Evolutionary conservation across 2,888 invertebrate genomes (phyloP), one percentile per base, ranked within the genome.

Genomic region (Mesorhabditis spiculigera): DNA sequence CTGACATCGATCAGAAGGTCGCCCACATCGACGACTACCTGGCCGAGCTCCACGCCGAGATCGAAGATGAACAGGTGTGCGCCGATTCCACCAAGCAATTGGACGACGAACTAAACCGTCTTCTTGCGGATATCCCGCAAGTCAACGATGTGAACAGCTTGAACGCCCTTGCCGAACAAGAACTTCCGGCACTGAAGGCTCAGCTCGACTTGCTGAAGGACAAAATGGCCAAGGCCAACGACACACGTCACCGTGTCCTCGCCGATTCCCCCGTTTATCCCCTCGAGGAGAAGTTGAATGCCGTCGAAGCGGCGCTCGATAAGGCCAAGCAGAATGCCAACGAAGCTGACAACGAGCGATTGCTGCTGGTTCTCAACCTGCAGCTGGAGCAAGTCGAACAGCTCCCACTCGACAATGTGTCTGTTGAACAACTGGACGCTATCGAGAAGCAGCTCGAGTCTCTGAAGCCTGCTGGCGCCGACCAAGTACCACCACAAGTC

Each of bases 1-100:
- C 78, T 6, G 80, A 82, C 61, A 71, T 76, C 63, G 79, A 82
- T 64, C 78, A 82, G 68, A 73, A 74, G 61, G 72, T 75, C 63
- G 73, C 77, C 45, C 77, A 80, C 45, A 78, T 74, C 70, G 79
- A 77, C 61, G 77, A 80, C 64, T 71, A 74, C 13, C 71, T 76
- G 45, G 70, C 68, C 64, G 76, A 74, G 42, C 44, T 78, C 58
- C 68, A 64, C 50, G 68, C 71, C n/a, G 78, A 78, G 58, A 68
- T 76, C 63, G 72, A 75, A 42, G 76, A 76, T 66, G 76, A 78
- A 62, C 69, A 75, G 65, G 71, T 77, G 67, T 68, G 78, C 58
- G 69, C 67, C 64, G 77, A 80, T n/a, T 75, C 76, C 6, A 69
- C 72, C 61, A 71, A 72, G 45, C 77, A 76, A 66, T 70, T 80